Conservation (phyloP, 2,113 vertebrate genomes). For the Odobenus rosmarus region DNA sequence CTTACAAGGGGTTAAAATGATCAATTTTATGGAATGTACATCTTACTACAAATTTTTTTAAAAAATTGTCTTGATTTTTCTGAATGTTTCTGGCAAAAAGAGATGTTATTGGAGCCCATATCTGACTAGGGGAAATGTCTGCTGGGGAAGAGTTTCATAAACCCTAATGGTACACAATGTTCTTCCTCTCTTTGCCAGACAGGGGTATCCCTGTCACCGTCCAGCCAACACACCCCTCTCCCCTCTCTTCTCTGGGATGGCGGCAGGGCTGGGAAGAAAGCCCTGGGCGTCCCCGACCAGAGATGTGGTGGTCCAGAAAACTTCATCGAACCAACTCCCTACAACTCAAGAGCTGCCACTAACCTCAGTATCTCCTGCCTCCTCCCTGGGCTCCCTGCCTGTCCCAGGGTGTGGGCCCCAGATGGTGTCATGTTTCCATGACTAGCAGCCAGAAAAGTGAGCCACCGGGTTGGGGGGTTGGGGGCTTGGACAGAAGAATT, state of each 20-base stretch:
- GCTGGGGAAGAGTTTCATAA: background rate
- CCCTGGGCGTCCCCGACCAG: too few relatives aligned
- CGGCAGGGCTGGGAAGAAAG: background rate
- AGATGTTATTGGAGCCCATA: background rate
- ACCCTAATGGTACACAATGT: fast-evolving
- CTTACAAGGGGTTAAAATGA: background rate
- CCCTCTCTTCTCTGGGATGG: background rate
- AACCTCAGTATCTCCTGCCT: background rate
- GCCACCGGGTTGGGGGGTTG: background rate
- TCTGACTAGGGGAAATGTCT: background rate
- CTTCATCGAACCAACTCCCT: too few relatives aligned
- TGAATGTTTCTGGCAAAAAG: background rate
- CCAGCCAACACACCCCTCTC: background rate
- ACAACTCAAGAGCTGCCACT: background rate
- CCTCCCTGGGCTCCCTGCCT: background rate
- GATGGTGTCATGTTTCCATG: conserved; percentile 41
- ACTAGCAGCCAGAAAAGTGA: conserved; percentile 62
- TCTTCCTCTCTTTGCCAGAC: background rate
- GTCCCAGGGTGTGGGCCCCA: background rate
- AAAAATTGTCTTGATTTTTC: background rate
- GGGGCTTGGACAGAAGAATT: background rate
- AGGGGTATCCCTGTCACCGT: background rate
- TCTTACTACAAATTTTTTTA: background rate
- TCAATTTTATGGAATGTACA: background rate
- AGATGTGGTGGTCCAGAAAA: background rate